Base-by-base conservation (phyloP, 2,797 vertebrate species). In the Sebastes nivosus region DNA sequence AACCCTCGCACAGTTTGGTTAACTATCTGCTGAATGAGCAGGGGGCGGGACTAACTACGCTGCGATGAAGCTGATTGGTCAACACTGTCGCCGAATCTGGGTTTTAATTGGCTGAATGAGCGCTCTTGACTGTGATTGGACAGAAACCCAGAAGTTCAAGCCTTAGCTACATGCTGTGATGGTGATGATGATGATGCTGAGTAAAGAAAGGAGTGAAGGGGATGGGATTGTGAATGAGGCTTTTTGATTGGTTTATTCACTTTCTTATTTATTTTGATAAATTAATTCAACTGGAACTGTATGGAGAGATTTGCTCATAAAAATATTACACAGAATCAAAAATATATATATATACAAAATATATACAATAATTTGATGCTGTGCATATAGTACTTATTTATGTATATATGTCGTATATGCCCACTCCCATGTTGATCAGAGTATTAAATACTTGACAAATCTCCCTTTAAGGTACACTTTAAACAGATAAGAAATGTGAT, bases 141-240 rank as follows among this genome's bases (percentile, higher is more conserved):
- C 67, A 24, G 11, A 59, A 72, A 81, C 12, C 32, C 86, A 91
- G 91, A 93, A 94, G 82, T 87, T 18, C 2, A 24, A 61, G 2
- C 25, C 5, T 8, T 32, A 1, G 6, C 1, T 29, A 4, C 10
- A 24, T 1, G 4, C 57, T 77, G 38, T 14, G 32, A 27, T 66
- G 67, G 38, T 14, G n/a, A 18, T 14, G 30, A 25, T 67, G 67
- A 55, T 67, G 67, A 55, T 67, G 69, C 25, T 64, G 16, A 69
- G 27, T 20, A 50, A 4, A 20, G 38, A 22, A 65, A 34, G 36
- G 13, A n/a, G 58, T 10, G 38, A n/a, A 69, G 50, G 29, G 29
- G 16, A 25, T 42, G 38, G 5, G 32, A 27, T 8, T 16, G 11
- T 18, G 8, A 46, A 54, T 61, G 9, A n/a, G 27, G 32, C 9